Evolutionary conservation across 2,113 vertebrate genomes (phyloP), one percentile per base, ranked within the genome.

Genomic region (Hypanus sabinus): DNA sequence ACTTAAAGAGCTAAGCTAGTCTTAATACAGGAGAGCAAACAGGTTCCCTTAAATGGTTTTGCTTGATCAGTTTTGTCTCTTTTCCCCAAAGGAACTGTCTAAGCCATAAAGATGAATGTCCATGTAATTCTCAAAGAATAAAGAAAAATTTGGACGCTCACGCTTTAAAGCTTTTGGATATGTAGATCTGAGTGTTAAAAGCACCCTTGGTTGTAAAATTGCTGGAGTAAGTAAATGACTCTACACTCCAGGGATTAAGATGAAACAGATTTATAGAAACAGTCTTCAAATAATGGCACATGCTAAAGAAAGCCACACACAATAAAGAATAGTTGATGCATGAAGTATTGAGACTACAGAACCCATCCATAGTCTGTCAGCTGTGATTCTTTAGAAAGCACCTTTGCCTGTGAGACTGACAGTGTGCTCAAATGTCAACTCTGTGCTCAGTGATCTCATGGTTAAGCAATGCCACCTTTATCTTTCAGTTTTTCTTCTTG

Each of bases 161-260:
- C 6, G 36, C 71, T 87, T n/a, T 93, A 71, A 73, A 71, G 65
- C 68, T 93, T 46, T 71, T 18, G 46, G 38, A 14, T 70, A 38
- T 46, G 30, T 88, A 60, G 71, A 73, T 88, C 30, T 46, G 68
- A 92, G 90, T 92, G 65, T 92, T 92, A 92, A 92, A 92, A 71
- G 90, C 65, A 71, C 22, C 65, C 71, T 36, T 27, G 8, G 90
- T 92, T 92, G 90, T 92, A 92, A 92, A 92, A 92, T 92, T 46
- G 90, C 68, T 27, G 20, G 33, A 93, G 90, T 93, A 73, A 93
- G 90, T 73, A 93, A 93, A 93, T 93, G 36, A n/a, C 27, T 71
- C 68, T 73, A 38, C 90, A 93, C 90, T 93, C 65, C 62, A 93
- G 90, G 90, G 90, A 93, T 93, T 93, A 93, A 73, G 90, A 92